A percentile compares a stretch with the other conserved stretches of the same genome.
Conservation (phyloP, 2,888 invertebrate species). For the Cheilosia variabilis region DNA sequence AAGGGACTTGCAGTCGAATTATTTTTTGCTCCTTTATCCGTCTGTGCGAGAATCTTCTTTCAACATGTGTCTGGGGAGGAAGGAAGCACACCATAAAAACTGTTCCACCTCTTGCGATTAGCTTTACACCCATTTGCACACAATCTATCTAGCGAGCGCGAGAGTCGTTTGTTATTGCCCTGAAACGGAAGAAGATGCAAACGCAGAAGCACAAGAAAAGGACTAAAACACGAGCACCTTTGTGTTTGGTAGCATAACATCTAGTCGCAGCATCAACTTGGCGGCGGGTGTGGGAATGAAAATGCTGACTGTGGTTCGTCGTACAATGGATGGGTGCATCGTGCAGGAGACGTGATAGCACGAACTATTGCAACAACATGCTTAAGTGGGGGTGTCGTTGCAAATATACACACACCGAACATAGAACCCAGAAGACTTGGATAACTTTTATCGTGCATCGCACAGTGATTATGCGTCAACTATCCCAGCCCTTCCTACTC, state of each 20-base stretch:
- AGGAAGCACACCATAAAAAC: constrained; percentile 58
- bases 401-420: background rate
- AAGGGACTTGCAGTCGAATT: constrained; percentile 34
- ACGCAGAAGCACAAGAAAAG: constrained; percentile 35
- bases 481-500: constrained; percentile 30
- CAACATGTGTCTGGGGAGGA: constrained; percentile 17
- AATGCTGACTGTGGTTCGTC: constrained; percentile 61
- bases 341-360: constrained; percentile 65
- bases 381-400: constrained; percentile 44
- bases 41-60: constrained; percentile 18
- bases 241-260: constrained; percentile 52
- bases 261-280: constrained; percentile 31
- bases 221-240: constrained; percentile 58
- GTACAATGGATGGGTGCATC: constrained; percentile 57
- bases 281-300: constrained; percentile 24
- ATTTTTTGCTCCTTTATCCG: background rate
- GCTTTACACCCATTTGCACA: constrained; percentile 67
- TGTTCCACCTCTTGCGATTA: constrained; percentile 65
- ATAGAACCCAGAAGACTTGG: constrained; percentile 7
- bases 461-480: constrained; percentile 69
- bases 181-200: constrained; percentile 40
- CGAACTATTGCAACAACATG: constrained; percentile 72
- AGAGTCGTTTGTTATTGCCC: constrained; percentile 66
- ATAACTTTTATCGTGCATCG: constrained; percentile 62
- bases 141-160: constrained; percentile 56